Base-by-base conservation (phyloP, 2,888 invertebrate genomes). In the Sialis lutaria region DNA sequence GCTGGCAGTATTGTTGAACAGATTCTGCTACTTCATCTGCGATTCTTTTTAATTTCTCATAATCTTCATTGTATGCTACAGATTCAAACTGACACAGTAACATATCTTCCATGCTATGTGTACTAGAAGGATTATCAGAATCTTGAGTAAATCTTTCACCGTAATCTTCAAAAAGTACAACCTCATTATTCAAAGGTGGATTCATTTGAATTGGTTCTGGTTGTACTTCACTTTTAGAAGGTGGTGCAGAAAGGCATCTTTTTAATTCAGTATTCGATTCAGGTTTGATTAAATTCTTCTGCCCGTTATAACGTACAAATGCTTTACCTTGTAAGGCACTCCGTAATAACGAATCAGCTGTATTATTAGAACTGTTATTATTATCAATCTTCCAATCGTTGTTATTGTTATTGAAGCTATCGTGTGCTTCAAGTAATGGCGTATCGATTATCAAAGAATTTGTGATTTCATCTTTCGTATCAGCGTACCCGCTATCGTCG, bases 261-360 rank as follows among this genome's bases (percentile, higher is more conserved):
- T 71, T 71, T 67, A 74, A 70, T 68, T 68, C 83, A 64, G 53
- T 57, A 59, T 64, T 55, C 55, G 57, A 57, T 57, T 68, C 56
- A 8, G 56, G 54, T 50, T 61, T 59, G 34, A 56, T 55, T 44
- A 51, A 48, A 50, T 57, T 60, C 5, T 55, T 52, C 9, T 57
- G 55, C 10, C 65, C 65, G 56, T 65, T 67, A 50, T 67, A 65
- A 34, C 50, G 42, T 33, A 64, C 62, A 49, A 63, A 63, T 34
- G 67, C 75, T 68, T 88, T 87, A 42, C 88, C 88, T 62, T 88
- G 88, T 52, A 89, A 70, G 7, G 88, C 88, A 60, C 81, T 88
- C 55, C 88, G 72, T 52, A 89, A 65, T 52, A 89, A 65, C 33
- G 87, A 87, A 59, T 87, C 87, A 13, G 82, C 67, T 31, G 50